Conservation (phyloP, 2,888 invertebrate genomes). For the Hyles lineata region DNA sequence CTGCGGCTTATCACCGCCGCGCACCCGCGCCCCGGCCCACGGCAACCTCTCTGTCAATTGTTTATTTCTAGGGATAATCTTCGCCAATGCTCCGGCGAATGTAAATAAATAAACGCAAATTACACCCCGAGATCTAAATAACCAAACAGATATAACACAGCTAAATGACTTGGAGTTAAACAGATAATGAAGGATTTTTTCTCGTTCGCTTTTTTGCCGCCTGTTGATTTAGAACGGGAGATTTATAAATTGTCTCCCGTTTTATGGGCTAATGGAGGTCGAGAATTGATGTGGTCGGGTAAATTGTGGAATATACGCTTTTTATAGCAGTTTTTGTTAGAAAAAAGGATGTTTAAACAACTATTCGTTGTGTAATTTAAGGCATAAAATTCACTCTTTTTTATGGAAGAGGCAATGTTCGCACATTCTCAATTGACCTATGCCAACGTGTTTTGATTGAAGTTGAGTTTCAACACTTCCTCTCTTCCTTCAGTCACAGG, state of each 20-base stretch:
- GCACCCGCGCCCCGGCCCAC: conserved; percentile 50
- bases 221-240: conserved; percentile 12
- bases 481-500: too few species aligned
- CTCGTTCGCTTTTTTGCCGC: neutral
- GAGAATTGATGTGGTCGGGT: neutral
- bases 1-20: conserved; percentile 59
- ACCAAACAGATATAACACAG: conserved; percentile 32
- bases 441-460: too few species aligned
- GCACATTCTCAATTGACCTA: too few species aligned
- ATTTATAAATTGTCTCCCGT: conserved; percentile 19
- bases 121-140: conserved; percentile 37
- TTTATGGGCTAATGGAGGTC: conserved; percentile 3
- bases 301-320: neutral
- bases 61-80: conserved; percentile 74
- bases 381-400: too few species aligned
- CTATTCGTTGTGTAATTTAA: neutral
- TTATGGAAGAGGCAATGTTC: too few species aligned
- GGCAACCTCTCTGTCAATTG: conserved; percentile 56
- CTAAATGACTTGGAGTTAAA: conserved; percentile 26
- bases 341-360: neutral
- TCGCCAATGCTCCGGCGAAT: conserved; percentile 55
- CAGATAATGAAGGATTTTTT: conserved; percentile 5
- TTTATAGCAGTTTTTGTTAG: neutral
- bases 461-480: too few species aligned
- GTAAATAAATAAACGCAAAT: conserved; percentile 46